phyloP scores from a whole-genome alignment of 2,113 vertebrate genomes.

The Rhynchopsitta pachyrhyncha region DNA sequence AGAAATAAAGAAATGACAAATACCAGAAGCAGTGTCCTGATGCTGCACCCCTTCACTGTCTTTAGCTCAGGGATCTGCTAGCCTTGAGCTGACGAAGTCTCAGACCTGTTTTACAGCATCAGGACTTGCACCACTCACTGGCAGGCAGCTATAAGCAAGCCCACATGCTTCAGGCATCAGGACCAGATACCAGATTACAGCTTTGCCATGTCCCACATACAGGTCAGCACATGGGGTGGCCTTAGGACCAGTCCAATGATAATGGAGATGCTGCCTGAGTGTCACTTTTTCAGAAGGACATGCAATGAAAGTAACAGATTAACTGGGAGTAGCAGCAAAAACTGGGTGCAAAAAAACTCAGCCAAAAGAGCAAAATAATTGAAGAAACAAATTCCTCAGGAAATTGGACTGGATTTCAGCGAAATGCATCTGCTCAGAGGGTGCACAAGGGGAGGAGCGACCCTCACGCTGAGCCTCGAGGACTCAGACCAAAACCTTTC shows the following conservation, averaged over 20 bases:
- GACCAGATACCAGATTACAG: background rate
- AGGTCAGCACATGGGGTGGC: background rate
- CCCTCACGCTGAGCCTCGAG: background rate
- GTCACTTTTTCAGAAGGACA: background rate
- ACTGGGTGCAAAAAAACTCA: background rate
- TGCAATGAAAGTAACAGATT: background rate
- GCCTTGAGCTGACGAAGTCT: background rate
- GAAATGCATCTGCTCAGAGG: fast-evolving
- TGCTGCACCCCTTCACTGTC: background rate
- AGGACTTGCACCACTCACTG: fast-evolving
- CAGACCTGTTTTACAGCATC: background rate
- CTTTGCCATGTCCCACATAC: background rate
- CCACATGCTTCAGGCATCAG: fast-evolving
- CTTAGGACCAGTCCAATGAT: background rate
- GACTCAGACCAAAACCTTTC: background rate
- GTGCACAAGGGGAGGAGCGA: background rate
- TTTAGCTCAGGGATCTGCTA: background rate
- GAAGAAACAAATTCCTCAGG: background rate
- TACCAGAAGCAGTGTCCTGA: background rate
- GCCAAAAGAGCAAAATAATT: background rate
- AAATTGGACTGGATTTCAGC: background rate
- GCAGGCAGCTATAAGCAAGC: background rate
- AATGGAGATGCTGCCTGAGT: fast-evolving
- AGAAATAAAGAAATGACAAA: background rate
- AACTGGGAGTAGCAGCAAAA: background rate